Evolutionary conservation across 64 coral and sea anemone species (phyloP).

Genomic region (Porites australiensis): DNA sequence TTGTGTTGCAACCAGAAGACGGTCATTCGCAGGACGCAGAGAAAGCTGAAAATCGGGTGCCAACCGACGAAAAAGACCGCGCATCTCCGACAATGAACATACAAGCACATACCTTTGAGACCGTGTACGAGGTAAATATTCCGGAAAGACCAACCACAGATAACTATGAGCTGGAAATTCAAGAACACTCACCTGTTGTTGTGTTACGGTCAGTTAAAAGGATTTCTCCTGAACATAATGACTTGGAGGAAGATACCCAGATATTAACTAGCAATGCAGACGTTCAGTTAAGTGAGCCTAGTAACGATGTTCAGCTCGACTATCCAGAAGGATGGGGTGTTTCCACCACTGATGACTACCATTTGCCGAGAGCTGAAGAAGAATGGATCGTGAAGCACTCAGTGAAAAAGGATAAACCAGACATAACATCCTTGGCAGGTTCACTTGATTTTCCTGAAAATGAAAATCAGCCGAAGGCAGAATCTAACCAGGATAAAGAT

Average conservation of each 20-base stretch:
- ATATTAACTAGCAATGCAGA: background rate
- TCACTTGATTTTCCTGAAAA: background rate
- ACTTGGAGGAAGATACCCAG: background rate
- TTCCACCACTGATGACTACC: background rate
- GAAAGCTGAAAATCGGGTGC: background rate
- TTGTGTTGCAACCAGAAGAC: background rate
- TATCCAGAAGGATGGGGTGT: background rate
- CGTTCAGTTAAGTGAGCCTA: background rate
- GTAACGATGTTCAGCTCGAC: background rate
- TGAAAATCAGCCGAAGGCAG: background rate
- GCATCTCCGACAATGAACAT: constrained; percentile 7
- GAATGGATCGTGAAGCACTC: constrained; percentile 8
- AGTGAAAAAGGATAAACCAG: constrained; percentile 16
- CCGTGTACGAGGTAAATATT: background rate
- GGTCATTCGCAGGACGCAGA: background rate
- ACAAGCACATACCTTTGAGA: constrained; percentile 3
- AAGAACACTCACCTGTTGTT: background rate
- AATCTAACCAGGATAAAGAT: background rate
- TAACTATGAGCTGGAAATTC: background rate
- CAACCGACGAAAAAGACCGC: background rate
- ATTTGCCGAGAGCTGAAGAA: background rate
- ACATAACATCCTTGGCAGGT: background rate
- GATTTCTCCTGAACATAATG: background rate
- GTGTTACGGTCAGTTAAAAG: constrained; percentile 2
- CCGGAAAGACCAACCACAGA: background rate